Evolutionary conservation across 2,113 vertebrate species (phyloP).

Genomic region (Ranitomeya imitator): DNA sequence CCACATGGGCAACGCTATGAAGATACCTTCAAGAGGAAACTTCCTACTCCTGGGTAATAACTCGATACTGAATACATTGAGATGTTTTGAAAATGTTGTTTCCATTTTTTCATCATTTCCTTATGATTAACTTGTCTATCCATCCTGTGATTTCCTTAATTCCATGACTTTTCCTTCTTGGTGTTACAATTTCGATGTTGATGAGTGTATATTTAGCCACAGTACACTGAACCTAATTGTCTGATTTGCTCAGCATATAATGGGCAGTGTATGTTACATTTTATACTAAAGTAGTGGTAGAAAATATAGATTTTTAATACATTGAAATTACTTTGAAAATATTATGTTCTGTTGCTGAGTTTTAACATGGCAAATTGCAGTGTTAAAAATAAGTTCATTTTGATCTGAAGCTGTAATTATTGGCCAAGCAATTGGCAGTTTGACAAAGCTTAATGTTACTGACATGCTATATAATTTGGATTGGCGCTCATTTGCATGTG

Average conservation of each 20-base stretch:
- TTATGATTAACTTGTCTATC: too few species aligned
- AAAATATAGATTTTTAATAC: not conserved
- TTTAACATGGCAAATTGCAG: constrained; percentile 31
- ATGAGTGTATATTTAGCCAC: not conserved
- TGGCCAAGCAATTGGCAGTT: constrained; percentile 53
- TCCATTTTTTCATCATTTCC: too few species aligned
- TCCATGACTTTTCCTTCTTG: too few species aligned
- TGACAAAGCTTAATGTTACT: constrained; percentile 48
- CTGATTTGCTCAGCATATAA: not conserved
- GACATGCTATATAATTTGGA: constrained; percentile 55
- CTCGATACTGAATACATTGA: too few species aligned
- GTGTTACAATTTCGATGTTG: too few species aligned
- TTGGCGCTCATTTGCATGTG: constrained; percentile 51
- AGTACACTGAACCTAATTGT: not conserved
- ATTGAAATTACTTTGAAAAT: constrained; percentile 7
- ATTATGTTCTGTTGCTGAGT: not conserved
- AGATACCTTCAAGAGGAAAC: too few species aligned
- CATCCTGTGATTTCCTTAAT: too few species aligned
- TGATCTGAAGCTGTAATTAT: constrained; percentile 46
- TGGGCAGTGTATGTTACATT: not conserved
- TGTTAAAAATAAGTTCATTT: constrained; percentile 41
- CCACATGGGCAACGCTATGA: too few species aligned
- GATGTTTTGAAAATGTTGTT: too few species aligned
- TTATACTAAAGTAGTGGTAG: not conserved
- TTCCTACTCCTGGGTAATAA: too few species aligned